A percentile compares a stretch with the other conserved stretches of the same genome.
Conservation (phyloP, 1,140 invertebrate genomes). For the Drosophila virilis region DNA sequence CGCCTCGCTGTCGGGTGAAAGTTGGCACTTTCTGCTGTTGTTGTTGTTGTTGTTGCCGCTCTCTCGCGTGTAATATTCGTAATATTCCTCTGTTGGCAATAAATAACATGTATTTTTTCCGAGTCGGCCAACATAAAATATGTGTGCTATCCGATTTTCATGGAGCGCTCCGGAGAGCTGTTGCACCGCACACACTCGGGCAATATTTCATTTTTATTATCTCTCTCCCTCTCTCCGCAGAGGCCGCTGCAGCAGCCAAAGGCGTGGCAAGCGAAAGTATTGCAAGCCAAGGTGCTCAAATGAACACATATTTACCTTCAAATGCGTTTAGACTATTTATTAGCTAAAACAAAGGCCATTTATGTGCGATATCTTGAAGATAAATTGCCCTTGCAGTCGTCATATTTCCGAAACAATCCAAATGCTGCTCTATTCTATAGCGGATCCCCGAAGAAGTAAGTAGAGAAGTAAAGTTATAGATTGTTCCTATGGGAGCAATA, state of each 20-base stretch:
- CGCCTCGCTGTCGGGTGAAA: constrained; percentile 16
- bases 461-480: too few species aligned
- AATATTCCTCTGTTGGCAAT: constrained; percentile 40
- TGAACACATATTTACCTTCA: background rate
- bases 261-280: constrained; percentile 29
- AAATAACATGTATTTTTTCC: constrained; percentile 42
- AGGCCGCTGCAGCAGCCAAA: constrained; percentile 22
- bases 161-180: constrained; percentile 5
- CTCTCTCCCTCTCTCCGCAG: constrained; percentile 17
- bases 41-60: background rate
- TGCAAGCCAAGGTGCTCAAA: background rate
- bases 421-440: too few species aligned
- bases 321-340: too few species aligned
- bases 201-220: constrained; percentile 60
- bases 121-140: constrained; percentile 41
- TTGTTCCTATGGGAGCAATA: too few species aligned
- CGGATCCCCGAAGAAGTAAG: too few species aligned
- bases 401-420: too few species aligned
- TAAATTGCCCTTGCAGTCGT: too few species aligned
- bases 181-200: constrained; percentile 5
- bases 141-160: constrained; percentile 49
- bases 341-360: too few species aligned
- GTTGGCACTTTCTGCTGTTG: constrained; percentile 13
- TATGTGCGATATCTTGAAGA: too few species aligned
- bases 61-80: constrained; percentile 38